These are phyloP conservation scores for Gymnocephalus cernua DNA, from an alignment of 2,113 vertebrate genomes.

Conservation along the genomic window DNA sequence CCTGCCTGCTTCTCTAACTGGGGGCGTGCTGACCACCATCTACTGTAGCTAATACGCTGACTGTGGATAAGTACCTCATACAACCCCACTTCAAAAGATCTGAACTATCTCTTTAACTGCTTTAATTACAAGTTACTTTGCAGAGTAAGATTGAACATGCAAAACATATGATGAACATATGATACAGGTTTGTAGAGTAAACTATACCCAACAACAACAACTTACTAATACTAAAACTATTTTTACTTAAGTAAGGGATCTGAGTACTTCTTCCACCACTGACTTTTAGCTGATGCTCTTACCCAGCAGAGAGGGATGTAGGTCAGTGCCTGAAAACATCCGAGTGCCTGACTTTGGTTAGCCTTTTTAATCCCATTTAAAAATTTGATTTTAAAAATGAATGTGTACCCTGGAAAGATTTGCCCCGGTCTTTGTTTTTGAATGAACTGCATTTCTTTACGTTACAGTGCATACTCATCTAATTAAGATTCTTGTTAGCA, in stretches of 20 bases:
- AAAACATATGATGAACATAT: not conserved
- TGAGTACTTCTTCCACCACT: not conserved
- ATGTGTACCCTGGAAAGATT: not conserved
- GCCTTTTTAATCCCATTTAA: conserved; percentile 14
- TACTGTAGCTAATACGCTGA: no score
- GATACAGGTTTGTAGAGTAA: not conserved
- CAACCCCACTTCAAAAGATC: no score
- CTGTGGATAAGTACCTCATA: no score
- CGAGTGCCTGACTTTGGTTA: not conserved
- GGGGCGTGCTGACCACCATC: no score
- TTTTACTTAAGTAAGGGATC: not conserved
- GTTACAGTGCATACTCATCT: not conserved
- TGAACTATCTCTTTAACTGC: no score
- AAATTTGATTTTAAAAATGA: conserved; percentile 1
- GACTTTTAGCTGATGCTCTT: not conserved
- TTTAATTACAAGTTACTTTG: not conserved
- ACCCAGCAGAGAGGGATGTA: not conserved
- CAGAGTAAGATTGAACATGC: no score
- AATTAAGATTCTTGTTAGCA: not conserved
- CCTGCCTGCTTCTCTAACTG: no score
- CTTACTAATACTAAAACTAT: not conserved
- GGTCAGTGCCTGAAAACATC: not conserved
- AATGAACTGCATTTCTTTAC: not conserved
- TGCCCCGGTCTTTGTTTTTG: not conserved
- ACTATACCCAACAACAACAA: not conserved